Percentiles rank a stretch among this genome's conserved stretches.
Evolutionary conservation across 2,113 vertebrate species (phyloP).

Genomic region (Sula dactylatra): DNA sequence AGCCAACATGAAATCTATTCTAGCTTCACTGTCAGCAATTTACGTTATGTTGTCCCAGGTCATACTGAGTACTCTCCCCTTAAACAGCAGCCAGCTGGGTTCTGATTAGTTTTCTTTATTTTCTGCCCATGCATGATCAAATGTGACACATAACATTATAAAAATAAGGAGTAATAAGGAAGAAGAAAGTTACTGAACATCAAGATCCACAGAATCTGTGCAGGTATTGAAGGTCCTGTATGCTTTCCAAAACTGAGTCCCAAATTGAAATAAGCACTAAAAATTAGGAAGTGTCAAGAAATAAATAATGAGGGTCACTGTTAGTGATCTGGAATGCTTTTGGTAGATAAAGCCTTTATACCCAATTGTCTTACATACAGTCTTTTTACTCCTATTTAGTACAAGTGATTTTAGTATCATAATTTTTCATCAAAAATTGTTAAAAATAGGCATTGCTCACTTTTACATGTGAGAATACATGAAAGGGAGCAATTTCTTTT

Average conservation of each 20-base stretch:
- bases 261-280: background rate
- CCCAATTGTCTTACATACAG: background rate
- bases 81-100: background rate
- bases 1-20: background rate
- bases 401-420: background rate
- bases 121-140: background rate
- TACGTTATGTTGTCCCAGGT: background rate
- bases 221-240: background rate
- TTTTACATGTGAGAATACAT: background rate
- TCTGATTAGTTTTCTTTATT: background rate
- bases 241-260: accelerated
- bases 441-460: background rate
- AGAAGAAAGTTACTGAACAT: background rate
- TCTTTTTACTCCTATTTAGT: background rate
- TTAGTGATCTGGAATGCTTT: background rate
- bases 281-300: background rate
- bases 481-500: background rate
- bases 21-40: background rate
- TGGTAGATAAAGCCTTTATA: background rate
- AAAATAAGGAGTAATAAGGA: background rate
- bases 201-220: background rate
- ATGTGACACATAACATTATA: background rate
- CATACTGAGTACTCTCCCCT: background rate
- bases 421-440: background rate
- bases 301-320: background rate